These are phyloP conservation scores for Dolichallabes microphthalmus DNA, from an alignment of 2,113 vertebrate species.

Conservation along the genomic window DNA sequence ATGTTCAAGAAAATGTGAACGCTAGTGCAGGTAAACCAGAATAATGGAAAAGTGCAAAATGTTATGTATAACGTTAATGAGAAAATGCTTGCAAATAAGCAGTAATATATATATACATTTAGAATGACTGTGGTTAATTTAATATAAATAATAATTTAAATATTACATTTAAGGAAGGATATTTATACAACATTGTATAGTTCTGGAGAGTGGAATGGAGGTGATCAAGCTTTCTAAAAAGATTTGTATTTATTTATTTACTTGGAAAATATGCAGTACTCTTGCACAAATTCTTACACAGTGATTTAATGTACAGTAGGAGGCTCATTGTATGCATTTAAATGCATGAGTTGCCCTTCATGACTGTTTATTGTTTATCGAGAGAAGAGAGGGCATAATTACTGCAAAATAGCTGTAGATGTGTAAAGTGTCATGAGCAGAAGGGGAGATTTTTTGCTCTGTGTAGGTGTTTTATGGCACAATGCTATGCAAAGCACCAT, in stretches of 20 bases:
- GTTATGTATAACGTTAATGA: not conserved
- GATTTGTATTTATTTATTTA: not conserved
- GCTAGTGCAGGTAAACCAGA: not conserved
- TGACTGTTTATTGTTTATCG: conserved; percentile 45
- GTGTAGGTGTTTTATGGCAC: conserved; percentile 67
- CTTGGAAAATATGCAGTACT: not conserved
- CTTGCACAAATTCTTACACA: conserved; percentile 9
- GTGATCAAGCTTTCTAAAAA: not conserved
- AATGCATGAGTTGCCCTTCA: conserved; percentile 31
- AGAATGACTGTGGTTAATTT: too few species aligned
- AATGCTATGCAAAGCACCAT: conserved; percentile 65
- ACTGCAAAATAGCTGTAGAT: conserved; percentile 39
- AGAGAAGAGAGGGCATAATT: conserved; percentile 43
- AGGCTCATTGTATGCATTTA: conserved; percentile 3
- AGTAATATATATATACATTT: not conserved
- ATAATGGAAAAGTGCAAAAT: not conserved
- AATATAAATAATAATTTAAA: not conserved
- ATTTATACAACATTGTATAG: not conserved
- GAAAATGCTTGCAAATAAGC: not conserved
- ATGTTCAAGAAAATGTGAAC: not conserved
- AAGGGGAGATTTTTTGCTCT: conserved; percentile 44
- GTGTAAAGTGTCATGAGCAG: conserved; percentile 50
- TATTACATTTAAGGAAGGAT: not conserved
- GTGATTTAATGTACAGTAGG: conserved; percentile 26
- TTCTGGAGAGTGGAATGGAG: not conserved